These are phyloP conservation scores for Agelaius phoeniceus DNA, from an alignment of 2,113 vertebrate genomes.

Conservation along the genomic window DNA sequence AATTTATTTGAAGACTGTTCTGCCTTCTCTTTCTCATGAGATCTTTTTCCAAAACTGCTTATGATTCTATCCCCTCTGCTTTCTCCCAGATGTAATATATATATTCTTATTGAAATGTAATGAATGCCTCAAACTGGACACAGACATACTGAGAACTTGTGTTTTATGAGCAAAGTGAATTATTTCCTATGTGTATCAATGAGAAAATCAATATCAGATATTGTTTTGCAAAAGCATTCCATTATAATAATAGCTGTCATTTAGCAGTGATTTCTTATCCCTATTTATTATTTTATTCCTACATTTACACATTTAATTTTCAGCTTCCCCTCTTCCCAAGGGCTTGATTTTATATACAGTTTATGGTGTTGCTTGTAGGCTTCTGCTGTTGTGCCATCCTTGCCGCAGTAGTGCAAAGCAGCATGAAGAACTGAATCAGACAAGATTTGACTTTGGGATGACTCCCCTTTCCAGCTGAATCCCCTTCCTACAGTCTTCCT, in stretches of 20 bases:
- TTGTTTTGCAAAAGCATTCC: neutral
- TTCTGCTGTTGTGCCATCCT: neutral
- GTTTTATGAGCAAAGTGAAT: neutral
- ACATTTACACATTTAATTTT: neutral
- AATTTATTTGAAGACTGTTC: neutral
- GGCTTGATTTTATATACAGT: neutral
- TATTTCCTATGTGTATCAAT: neutral
- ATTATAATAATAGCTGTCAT: neutral
- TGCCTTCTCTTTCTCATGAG: neutral
- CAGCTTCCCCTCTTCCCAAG: neutral
- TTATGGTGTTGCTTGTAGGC: neutral
- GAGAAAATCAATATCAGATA: neutral
- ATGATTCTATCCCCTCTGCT: neutral
- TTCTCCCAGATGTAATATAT: neutral
- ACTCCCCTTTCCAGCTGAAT: neutral
- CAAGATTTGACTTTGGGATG: neutral
- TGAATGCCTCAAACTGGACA: neutral
- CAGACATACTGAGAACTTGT: neutral
- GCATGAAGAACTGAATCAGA: neutral
- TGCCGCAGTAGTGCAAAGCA: neutral
- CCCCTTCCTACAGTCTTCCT: neutral
- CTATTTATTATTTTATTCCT: neutral
- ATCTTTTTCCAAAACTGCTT: neutral
- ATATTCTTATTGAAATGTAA: neutral
- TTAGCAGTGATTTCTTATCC: neutral